A percentile compares a stretch with the other conserved stretches of the same genome.
These are phyloP conservation scores for Cladopsammia gracilis DNA, from an alignment of 64 coral and sea anemone genomes.

Conservation along the genomic window DNA sequence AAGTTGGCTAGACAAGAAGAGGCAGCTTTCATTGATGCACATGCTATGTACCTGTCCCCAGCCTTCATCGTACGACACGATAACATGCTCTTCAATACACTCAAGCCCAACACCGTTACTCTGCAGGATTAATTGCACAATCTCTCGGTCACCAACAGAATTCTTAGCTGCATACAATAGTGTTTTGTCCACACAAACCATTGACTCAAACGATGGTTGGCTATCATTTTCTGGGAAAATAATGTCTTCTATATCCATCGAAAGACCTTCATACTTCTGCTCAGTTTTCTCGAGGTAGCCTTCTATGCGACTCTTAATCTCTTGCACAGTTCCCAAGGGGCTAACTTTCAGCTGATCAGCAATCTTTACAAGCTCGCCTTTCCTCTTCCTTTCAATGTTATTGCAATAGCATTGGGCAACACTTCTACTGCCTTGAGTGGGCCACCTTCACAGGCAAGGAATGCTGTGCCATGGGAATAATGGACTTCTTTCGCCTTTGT, in stretches of 20 bases:
- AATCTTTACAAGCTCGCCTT: slow-evolving; percentile 60
- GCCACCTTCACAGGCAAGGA: slow-evolving; percentile 67
- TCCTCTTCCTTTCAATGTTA: slow-evolving; percentile 65
- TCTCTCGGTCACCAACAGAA: slow-evolving; percentile 51
- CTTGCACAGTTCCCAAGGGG: slow-evolving; percentile 53
- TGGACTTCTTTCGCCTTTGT: slow-evolving; percentile 67
- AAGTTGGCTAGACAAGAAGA: slow-evolving; percentile 62
- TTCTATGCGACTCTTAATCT: slow-evolving; percentile 69
- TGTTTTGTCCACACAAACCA: slow-evolving; percentile 65
- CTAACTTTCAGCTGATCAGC: slow-evolving; percentile 68
- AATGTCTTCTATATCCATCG: slow-evolving; percentile 61
- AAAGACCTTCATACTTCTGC: slow-evolving; percentile 67
- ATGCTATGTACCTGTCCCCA: slow-evolving; percentile 78
- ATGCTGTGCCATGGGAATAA: slow-evolving; percentile 48
- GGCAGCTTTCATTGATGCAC: slow-evolving; percentile 57
- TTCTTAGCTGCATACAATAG: slow-evolving; percentile 60
- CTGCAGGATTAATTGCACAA: slow-evolving; percentile 78
- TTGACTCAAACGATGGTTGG: slow-evolving; percentile 76
- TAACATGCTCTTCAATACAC: slow-evolving; percentile 79
- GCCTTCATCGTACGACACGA: slow-evolving; percentile 69
- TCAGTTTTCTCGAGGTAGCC: slow-evolving; percentile 53
- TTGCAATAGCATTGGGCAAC: slow-evolving; percentile 61
- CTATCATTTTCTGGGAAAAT: slow-evolving; percentile 46
- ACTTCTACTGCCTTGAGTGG: slow-evolving; percentile 66
- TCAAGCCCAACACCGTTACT: slow-evolving; percentile 83